phyloP scores from a whole-genome alignment of 2,797 vertebrate genomes.

The Acestrorhynchus altus region DNA sequence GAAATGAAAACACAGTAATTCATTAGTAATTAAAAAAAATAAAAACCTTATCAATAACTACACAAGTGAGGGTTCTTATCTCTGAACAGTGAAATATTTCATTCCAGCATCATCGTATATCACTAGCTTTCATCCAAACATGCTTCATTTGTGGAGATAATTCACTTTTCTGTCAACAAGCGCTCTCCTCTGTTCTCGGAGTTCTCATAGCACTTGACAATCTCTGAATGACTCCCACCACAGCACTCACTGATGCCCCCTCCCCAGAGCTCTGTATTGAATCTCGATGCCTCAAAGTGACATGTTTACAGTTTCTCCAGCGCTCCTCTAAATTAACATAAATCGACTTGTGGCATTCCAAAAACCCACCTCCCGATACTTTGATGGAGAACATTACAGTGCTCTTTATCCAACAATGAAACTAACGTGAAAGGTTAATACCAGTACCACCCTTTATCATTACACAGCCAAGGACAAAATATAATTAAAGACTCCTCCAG shows the following conservation, averaged over 20 bases:
- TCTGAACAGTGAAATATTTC: not conserved
- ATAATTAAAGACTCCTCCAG: no score
- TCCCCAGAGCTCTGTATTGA: not conserved
- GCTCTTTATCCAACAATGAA: not conserved
- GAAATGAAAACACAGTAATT: conserved; percentile 10
- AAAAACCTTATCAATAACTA: conserved; percentile 24
- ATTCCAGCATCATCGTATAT: not conserved
- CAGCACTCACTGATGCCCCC: not conserved
- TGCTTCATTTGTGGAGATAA: not conserved
- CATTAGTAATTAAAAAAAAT: not conserved
- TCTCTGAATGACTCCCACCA: not conserved
- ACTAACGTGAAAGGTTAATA: not conserved
- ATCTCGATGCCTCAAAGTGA: not conserved
- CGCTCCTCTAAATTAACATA: not conserved
- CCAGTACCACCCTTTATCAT: no score
- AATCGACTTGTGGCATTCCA: not conserved
- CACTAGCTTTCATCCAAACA: not conserved
- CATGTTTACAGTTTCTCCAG: not conserved
- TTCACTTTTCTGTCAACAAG: not conserved
- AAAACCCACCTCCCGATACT: not conserved
- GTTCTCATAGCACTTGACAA: not conserved
- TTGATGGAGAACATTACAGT: not conserved
- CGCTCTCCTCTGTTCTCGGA: not conserved
- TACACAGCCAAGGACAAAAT: no score
- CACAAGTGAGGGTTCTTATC: not conserved